Percentiles rank a stretch among this genome's conserved stretches.
Conservation (phyloP, 2,113 vertebrate species). For the Recurvirostra avosetta region DNA sequence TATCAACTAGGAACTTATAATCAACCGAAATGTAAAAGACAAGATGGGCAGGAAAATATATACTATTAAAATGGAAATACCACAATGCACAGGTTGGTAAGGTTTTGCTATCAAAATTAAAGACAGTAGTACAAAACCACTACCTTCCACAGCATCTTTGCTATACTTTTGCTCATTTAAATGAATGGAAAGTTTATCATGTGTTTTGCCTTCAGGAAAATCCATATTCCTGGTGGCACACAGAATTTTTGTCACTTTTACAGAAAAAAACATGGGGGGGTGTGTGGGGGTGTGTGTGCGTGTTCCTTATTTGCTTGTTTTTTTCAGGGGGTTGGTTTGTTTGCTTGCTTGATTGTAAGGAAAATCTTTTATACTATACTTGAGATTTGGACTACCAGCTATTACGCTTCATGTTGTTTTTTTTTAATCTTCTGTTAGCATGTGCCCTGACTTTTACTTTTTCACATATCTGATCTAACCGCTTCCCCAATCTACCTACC, state of each 20-base stretch:
- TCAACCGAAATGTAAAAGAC: not conserved
- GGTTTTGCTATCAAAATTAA: not conserved
- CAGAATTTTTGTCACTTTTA: not conserved
- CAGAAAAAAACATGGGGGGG: rapidly evolving
- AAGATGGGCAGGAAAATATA: not conserved
- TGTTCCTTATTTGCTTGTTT: not conserved
- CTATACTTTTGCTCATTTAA: not conserved
- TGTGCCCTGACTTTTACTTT: rapidly evolving
- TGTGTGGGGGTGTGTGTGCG: too few species aligned
- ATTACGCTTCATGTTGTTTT: not conserved
- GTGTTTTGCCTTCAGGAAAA: not conserved
- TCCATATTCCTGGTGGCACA: not conserved
- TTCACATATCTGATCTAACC: not conserved
- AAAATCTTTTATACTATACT: not conserved
- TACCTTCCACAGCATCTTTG: not conserved
- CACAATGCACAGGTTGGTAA: not conserved
- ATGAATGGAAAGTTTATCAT: not conserved
- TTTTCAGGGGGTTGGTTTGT: not conserved
- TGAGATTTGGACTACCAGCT: not conserved
- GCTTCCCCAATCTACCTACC: not conserved
- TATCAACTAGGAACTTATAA: not conserved
- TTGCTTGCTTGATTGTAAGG: not conserved
- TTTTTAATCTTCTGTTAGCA: not conserved
- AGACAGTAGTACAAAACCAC: not conserved
- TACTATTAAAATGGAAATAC: not conserved